These are phyloP conservation scores for Lithobates sylvaticus DNA, from an alignment of 2,797 vertebrate species.

Conservation along the genomic window DNA sequence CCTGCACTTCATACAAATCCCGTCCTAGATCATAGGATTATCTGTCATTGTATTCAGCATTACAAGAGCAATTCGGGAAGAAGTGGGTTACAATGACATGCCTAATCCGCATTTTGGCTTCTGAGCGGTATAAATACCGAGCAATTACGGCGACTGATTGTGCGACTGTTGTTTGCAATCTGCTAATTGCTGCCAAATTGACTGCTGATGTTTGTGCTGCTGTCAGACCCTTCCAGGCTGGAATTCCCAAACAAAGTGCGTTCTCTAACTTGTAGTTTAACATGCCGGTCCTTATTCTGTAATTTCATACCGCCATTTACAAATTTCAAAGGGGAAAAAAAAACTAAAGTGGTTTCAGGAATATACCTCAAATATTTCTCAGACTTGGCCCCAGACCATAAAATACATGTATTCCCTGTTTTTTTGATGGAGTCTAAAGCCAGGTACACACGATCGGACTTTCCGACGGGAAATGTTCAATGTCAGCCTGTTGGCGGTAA, in stretches of 20 bases:
- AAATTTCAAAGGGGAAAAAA: neutral
- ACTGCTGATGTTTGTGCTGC: conserved; percentile 25
- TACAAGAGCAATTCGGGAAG: neutral
- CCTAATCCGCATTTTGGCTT: conserved; percentile 12
- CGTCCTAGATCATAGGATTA: neutral
- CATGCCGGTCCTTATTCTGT: no score
- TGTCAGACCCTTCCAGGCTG: conserved; percentile 36
- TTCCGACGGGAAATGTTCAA: no score
- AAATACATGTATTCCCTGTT: no score
- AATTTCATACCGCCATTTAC: no score
- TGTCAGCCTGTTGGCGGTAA: no score
- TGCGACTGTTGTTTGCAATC: conserved; percentile 43
- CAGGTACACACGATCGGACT: no score
- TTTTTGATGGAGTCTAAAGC: no score
- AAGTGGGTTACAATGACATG: conserved; percentile 5
- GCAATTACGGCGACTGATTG: conserved; percentile 24
- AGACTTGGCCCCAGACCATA: no score
- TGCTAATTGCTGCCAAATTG: conserved; percentile 32
- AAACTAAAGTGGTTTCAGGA: no score
- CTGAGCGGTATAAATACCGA: conserved; percentile 18
- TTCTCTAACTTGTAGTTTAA: neutral
- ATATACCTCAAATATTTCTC: no score
- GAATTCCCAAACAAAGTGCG: neutral
- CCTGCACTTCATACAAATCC: conserved; percentile 5
- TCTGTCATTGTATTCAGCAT: neutral